Percentiles rank a stretch among this genome's conserved stretches.
phyloP scores from a whole-genome alignment of 2,113 vertebrate species.

The Mobula hypostoma region DNA sequence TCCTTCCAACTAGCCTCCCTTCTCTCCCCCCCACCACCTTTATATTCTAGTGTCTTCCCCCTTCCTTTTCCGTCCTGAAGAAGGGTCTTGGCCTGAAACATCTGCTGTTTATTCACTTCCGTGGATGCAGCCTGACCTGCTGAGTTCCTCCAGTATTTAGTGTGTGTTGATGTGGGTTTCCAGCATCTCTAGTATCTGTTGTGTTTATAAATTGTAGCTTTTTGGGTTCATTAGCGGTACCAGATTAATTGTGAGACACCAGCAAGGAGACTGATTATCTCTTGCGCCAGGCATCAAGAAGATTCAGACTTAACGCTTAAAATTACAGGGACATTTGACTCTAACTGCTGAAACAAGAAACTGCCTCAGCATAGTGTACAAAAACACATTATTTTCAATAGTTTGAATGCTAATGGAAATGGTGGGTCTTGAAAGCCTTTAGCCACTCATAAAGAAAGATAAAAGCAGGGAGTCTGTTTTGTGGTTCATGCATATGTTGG shows the following conservation, averaged over 20 bases:
- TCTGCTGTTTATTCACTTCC: too few relatives aligned
- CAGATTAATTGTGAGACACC: neutral
- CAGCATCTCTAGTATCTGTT: too few relatives aligned
- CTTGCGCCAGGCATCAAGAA: neutral
- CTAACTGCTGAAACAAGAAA: too few relatives aligned
- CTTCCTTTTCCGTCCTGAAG: too few relatives aligned
- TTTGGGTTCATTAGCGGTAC: neutral
- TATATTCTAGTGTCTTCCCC: too few relatives aligned
- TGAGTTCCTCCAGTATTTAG: too few relatives aligned
- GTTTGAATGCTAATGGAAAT: slow-evolving; percentile 23
- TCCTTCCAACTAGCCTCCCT: too few relatives aligned
- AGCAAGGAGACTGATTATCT: neutral
- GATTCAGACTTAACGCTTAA: too few relatives aligned
- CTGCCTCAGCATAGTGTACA: neutral
- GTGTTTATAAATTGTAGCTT: neutral
- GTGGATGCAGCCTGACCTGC: too few relatives aligned
- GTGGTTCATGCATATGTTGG: neutral
- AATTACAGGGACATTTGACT: neutral
- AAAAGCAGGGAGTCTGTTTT: neutral
- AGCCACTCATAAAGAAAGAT: neutral
- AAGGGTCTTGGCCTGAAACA: too few relatives aligned
- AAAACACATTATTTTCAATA: neutral
- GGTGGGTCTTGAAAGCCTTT: neutral
- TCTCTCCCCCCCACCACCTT: too few relatives aligned
- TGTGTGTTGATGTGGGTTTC: too few relatives aligned